These are phyloP conservation scores for Chrysolina americana DNA, from an alignment of 2,888 invertebrate genomes.

Conservation along the genomic window DNA sequence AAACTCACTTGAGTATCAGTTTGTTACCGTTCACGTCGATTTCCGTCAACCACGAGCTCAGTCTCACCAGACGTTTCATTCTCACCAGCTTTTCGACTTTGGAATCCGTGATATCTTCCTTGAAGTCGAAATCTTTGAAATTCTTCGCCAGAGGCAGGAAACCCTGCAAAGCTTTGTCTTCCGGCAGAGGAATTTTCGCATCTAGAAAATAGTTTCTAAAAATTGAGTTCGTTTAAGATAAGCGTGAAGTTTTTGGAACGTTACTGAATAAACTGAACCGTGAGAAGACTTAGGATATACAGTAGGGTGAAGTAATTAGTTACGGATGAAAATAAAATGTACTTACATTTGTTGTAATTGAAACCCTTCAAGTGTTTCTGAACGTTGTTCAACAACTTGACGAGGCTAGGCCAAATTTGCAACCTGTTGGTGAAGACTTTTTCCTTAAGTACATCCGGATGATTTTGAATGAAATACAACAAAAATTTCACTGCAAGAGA, in stretches of 20 bases:
- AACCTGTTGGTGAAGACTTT: slow-evolving; percentile 74
- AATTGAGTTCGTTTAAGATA: slow-evolving; percentile 24
- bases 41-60: slow-evolving; percentile 71
- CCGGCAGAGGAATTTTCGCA: slow-evolving; percentile 79
- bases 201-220: slow-evolving; percentile 68
- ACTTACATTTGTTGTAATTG: slow-evolving; percentile 73
- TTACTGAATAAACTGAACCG: no score
- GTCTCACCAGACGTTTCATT: slow-evolving; percentile 70
- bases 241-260: not conserved
- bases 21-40: slow-evolving; percentile 68
- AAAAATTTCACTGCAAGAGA: slow-evolving; percentile 79
- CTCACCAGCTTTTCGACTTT: slow-evolving; percentile 70
- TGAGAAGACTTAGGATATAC: no score
- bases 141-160: slow-evolving; percentile 81
- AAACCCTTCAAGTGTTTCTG: slow-evolving; percentile 72
- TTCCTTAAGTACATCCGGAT: slow-evolving; percentile 72
- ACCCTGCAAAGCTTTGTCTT: slow-evolving; percentile 85
- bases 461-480: slow-evolving; percentile 79
- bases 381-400: slow-evolving; percentile 80
- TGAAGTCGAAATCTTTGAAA: slow-evolving; percentile 73
- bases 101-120: slow-evolving; percentile 67
- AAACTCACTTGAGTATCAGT: slow-evolving; percentile 63
- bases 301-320: not conserved
- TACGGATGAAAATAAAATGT: slow-evolving; percentile 10
- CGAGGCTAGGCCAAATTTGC: slow-evolving; percentile 86